These are phyloP conservation scores for Dromius quadrimaculatus DNA, from an alignment of 2,888 invertebrate genomes.

Conservation along the genomic window DNA sequence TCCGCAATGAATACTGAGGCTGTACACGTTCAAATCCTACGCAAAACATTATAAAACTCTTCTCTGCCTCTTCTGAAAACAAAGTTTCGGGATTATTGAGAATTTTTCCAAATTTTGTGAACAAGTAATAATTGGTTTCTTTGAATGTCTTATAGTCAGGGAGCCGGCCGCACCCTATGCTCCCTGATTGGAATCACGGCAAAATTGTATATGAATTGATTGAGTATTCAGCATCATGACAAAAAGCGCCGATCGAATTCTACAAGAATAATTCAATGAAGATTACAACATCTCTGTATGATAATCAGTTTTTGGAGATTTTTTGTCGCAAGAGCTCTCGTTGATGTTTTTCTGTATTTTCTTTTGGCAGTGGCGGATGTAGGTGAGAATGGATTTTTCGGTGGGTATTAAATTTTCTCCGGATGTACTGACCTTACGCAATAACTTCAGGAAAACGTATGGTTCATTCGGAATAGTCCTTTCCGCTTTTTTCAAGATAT, in stretches of 20 bases:
- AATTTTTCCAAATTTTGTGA: no score
- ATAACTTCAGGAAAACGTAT: neutral
- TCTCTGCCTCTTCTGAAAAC: no score
- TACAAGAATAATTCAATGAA: constrained; percentile 45
- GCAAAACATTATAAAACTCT: no score
- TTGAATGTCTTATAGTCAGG: no score
- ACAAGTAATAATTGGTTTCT: no score
- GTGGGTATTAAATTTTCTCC: neutral
- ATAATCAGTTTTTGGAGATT: constrained; percentile 47
- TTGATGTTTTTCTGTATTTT: constrained; percentile 35
- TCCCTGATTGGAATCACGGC: no score
- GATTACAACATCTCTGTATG: constrained; percentile 47
- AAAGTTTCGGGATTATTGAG: no score
- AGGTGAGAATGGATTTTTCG: constrained; percentile 1
- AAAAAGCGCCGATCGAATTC: constrained; percentile 41
- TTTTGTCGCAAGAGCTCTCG: constrained; percentile 34
- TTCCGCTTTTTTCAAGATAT: no score
- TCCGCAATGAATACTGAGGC: no score
- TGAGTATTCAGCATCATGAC: neutral
- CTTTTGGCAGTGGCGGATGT: constrained; percentile 18
- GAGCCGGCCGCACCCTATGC: no score
- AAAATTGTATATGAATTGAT: constrained; percentile 10
- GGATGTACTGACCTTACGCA: constrained; percentile 28
- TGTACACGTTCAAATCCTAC: no score
- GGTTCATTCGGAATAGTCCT: constrained; percentile 5